These are phyloP conservation scores for Dromius quadrimaculatus DNA, from an alignment of 2,888 invertebrate genomes.

Conservation along the genomic window DNA sequence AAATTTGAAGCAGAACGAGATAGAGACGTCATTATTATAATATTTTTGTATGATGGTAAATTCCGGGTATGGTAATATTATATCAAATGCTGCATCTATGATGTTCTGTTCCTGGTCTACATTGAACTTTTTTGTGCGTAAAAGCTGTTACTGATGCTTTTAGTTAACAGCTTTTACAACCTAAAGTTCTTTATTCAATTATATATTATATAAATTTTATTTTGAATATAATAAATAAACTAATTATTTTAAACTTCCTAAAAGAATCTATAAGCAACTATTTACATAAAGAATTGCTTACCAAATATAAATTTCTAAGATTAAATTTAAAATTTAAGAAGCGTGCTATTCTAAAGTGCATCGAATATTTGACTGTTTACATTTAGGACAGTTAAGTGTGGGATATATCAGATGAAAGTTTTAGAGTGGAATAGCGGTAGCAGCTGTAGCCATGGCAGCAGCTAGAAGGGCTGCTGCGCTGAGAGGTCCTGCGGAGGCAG, in stretches of 20 bases:
- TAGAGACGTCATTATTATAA: constrained; percentile 8
- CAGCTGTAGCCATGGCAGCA: constrained; percentile 17
- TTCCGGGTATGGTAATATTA: constrained; percentile 36
- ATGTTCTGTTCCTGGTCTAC: background rate
- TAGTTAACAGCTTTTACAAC: background rate
- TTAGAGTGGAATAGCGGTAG: constrained; percentile 3
- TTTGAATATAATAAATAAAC: too few relatives aligned
- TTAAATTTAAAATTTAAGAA: too few relatives aligned
- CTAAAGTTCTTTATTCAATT: background rate
- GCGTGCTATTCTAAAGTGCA: too few relatives aligned
- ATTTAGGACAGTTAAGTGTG: constrained; percentile 27
- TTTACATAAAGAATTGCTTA: too few relatives aligned
- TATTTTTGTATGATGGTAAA: background rate
- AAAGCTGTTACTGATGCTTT: constrained; percentile 20
- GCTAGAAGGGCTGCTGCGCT: constrained; percentile 62
- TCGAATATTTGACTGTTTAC: too few relatives aligned
- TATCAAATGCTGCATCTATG: constrained; percentile 7
- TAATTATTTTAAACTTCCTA: too few relatives aligned
- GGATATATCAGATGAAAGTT: background rate
- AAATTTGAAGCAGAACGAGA: constrained; percentile 17
- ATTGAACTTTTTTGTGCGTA: background rate
- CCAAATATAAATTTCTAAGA: too few relatives aligned
- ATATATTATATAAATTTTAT: background rate
- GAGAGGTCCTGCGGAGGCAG: constrained; percentile 63
- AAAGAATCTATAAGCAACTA: too few relatives aligned